phyloP scores from a whole-genome alignment of 92 coral and sea anemone genomes.

The Palythoa heliodiscus region DNA sequence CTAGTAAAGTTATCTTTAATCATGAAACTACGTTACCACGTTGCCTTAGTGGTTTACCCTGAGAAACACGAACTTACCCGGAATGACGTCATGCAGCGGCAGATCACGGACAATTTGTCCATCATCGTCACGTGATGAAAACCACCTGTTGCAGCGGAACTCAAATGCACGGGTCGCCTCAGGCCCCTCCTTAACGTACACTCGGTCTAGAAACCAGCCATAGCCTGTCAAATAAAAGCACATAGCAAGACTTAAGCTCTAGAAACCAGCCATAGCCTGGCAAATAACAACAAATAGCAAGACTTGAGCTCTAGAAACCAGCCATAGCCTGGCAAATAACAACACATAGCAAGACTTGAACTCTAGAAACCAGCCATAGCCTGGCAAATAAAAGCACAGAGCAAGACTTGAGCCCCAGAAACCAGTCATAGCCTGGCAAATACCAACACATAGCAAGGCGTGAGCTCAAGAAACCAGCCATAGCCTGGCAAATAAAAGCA shows the following conservation, averaged over 20 bases:
- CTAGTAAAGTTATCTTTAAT: too few relatives aligned
- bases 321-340: conserved; percentile 68
- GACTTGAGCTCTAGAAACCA: conserved; percentile 97
- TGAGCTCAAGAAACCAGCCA: too few relatives aligned
- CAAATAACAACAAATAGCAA: background rate
- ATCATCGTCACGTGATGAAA: conserved; percentile 94
- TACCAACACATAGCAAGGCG: too few relatives aligned
- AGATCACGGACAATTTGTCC: conserved; percentile 96
- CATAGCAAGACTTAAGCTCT: background rate
- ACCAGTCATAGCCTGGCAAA: conserved; percentile 88
- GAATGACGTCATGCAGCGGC: conserved; percentile 72
- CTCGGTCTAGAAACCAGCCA: conserved; percentile 95
- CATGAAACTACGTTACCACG: too few relatives aligned
- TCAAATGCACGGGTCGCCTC: conserved; percentile 90
- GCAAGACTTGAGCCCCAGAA: too few relatives aligned
- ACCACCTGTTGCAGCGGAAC: conserved; percentile 86
- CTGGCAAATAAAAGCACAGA: conserved; percentile 39
- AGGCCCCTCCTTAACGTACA: conserved; percentile 87
- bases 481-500: background rate
- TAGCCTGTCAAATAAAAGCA: conserved; percentile 55
- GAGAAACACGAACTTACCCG: conserved; percentile 59
- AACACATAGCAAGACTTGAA: too few relatives aligned
- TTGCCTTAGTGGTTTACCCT: background rate
- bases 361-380: conserved; percentile 96
- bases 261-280: conserved; percentile 95